Base-by-base conservation (phyloP, 2,113 vertebrate genomes). In the Larimichthys polyactis region DNA sequence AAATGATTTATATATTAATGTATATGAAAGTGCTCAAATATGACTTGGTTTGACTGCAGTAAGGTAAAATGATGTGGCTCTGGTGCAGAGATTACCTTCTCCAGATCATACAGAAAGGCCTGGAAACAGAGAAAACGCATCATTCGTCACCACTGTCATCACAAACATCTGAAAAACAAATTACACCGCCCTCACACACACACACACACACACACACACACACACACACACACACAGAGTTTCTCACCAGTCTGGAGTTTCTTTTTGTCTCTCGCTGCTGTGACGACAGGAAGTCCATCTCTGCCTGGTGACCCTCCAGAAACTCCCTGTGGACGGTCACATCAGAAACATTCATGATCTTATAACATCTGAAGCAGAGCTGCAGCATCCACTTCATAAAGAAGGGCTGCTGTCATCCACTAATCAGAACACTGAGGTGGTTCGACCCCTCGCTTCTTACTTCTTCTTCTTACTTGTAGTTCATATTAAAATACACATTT, bases 41-140 rank as follows among this genome's bases (percentile, higher is more conserved):
- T 2, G 29, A 15, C n/a, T 51, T 49, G 29, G 16, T 46, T 67
- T 32, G 63, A n/a, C 20, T 5, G 29, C 7, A 22, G 49, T 11
- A 11, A 20, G 10, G 16, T 40, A 4, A 19, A 19, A 6, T 54
- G n/a, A n/a, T 43, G 20, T 64, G 36, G 3, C 20, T 22, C 4
- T 32, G 52, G 22, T 32, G 63, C 32, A 46, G 16, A 63, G 20
- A 16, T 95, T 85, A 99, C 98, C 97, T 99, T 99, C 72, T 99
- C 98, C 85, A 99, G 94, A 84, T 99, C 98, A 0, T 99, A 99
- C 75, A 98, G 96, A 91, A 98, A 99, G 19, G 95, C 98, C 98
- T 99, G 94, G 32, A 89, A 94, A 83, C 11, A 72, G 40, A 91
- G 11, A 91, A 84, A 27, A 66, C 1, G 9, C 19, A 60, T 48